phyloP scores from a whole-genome alignment of 2,888 invertebrate genomes.

The Patella ulyssiponensis region DNA sequence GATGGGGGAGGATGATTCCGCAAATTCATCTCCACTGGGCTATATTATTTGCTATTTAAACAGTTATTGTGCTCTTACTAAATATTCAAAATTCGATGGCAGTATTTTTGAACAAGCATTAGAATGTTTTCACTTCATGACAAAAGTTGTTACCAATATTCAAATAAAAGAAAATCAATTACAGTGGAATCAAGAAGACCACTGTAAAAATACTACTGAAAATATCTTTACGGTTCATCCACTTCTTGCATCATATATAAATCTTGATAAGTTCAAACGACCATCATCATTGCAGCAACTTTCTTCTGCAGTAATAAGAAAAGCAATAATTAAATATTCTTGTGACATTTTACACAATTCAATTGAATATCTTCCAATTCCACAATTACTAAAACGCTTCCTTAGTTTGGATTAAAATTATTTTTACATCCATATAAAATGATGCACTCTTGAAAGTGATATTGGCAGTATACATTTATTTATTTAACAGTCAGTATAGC shows the following conservation, averaged over 20 bases:
- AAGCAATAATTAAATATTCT: no score
- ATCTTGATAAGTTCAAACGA: not conserved
- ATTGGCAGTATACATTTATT: no score
- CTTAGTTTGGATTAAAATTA: no score
- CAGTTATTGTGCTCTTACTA: not conserved
- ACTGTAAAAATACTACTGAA: not conserved
- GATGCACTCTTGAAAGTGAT: no score
- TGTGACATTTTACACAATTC: no score
- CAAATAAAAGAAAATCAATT: not conserved
- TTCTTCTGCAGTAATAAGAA: no score
- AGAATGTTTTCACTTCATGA: not conserved
- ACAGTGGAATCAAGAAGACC: not conserved
- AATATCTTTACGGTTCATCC: not conserved
- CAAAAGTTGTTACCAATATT: not conserved
- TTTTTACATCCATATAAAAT: no score
- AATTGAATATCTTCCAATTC: no score
- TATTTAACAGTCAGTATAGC: no score
- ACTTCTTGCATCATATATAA: not conserved
- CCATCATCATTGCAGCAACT: not conserved
- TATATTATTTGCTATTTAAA: conserved; percentile 2
- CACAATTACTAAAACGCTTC: no score
- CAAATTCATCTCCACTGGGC: not conserved
- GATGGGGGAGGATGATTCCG: not conserved
- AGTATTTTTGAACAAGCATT: not conserved
- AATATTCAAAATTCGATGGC: not conserved